Conservation (phyloP, 2,113 vertebrate species). For the Neotragus pygmaeus region DNA sequence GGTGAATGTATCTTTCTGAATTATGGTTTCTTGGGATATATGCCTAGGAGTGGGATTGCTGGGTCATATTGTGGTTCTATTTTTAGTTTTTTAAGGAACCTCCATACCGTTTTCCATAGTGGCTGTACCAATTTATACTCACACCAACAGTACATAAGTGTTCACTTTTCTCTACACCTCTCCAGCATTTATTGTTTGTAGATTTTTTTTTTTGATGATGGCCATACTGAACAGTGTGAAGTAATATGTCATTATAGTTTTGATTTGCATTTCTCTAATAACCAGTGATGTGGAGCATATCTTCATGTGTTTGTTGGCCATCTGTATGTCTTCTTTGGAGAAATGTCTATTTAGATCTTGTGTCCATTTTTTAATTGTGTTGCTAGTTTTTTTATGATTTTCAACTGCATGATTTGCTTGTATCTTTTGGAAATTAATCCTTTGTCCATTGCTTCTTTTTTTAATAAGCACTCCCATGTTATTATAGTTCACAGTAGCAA, state of each 20-base stretch:
- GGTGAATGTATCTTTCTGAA: background rate
- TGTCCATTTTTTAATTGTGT: background rate
- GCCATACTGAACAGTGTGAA: background rate
- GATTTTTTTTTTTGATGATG: background rate
- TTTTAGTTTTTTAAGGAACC: background rate
- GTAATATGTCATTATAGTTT: background rate
- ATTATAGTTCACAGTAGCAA: too few relatives aligned
- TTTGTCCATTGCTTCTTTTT: background rate
- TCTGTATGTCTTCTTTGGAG: background rate
- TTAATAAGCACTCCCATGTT: background rate
- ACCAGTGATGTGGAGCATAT: background rate
- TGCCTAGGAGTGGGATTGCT: background rate
- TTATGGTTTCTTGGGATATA: background rate
- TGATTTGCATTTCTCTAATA: background rate
- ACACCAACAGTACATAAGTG: background rate
- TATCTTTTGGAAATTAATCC: background rate
- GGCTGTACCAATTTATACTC: background rate
- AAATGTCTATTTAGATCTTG: background rate
- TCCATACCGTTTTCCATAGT: background rate
- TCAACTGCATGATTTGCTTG: background rate
- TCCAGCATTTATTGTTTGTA: background rate
- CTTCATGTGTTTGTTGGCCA: background rate
- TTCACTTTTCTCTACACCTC: background rate
- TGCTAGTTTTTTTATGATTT: background rate
- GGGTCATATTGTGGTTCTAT: background rate